phyloP scores from a whole-genome alignment of 2,113 vertebrate species.

The Tiliqua scincoides region DNA sequence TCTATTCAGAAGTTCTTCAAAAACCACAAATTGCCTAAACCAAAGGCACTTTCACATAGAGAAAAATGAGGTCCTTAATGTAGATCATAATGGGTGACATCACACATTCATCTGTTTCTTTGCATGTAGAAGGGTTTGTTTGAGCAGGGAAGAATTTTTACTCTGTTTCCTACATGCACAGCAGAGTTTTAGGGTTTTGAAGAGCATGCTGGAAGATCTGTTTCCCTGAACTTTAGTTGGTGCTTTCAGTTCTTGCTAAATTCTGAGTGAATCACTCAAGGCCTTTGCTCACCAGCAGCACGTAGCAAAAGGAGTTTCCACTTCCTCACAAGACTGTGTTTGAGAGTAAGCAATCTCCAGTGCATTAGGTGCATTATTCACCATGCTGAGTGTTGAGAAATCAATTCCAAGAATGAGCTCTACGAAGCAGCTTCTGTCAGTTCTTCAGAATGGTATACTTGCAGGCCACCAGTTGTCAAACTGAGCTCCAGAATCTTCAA shows the following conservation, averaged over 20 bases:
- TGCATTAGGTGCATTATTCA: slow-evolving; percentile 21
- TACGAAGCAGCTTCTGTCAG: background rate
- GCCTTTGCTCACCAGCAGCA: background rate
- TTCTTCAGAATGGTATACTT: background rate
- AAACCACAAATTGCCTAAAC: background rate
- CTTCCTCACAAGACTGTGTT: background rate
- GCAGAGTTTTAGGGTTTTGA: background rate
- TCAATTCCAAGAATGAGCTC: background rate
- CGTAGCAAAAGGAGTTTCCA: background rate
- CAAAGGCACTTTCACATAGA: background rate
- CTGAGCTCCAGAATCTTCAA: background rate
- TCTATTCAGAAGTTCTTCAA: background rate
- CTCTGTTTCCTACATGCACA: background rate
- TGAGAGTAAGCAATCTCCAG: background rate
- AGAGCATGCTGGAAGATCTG: background rate
- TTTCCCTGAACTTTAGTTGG: background rate
- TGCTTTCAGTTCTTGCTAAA: slow-evolving; percentile 20
- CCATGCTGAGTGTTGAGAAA: background rate
- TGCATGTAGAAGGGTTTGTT: background rate
- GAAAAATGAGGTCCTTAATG: background rate
- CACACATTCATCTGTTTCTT: background rate
- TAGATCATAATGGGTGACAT: background rate
- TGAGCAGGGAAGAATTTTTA: background rate
- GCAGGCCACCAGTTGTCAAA: background rate
- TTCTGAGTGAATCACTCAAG: slow-evolving; percentile 9